Percentiles rank a stretch among this genome's conserved stretches.
Evolutionary conservation across 1,140 invertebrate genomes (phyloP).

Genomic region (Eumeta japonica): DNA sequence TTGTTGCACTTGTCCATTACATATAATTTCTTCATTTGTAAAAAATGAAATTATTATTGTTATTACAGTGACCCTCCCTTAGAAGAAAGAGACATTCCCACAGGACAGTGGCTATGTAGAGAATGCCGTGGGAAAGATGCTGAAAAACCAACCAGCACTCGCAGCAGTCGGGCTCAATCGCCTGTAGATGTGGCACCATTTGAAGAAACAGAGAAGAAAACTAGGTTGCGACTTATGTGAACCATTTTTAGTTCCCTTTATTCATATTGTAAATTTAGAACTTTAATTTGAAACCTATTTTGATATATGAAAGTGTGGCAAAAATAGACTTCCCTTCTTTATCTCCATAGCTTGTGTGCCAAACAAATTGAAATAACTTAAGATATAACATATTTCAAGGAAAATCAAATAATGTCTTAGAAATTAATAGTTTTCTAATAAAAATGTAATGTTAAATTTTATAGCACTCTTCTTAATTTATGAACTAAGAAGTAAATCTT

Average conservation of each 20-base stretch:
- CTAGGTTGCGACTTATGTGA: no score
- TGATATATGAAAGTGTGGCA: no score
- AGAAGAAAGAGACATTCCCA: constrained; percentile 84
- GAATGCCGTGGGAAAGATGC: constrained; percentile 65
- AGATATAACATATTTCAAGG: no score
- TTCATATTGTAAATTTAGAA: no score
- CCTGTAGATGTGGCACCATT: constrained; percentile 36
- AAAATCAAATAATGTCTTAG: no score
- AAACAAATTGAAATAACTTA: no score
- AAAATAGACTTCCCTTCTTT: no score
- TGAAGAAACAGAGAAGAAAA: constrained; percentile 43
- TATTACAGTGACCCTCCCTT: constrained; percentile 81
- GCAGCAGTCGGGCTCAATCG: constrained; percentile 37
- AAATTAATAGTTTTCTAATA: no score
- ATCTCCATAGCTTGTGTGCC: no score
- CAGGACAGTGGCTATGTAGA: constrained; percentile 87
- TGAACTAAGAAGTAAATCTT: constrained; percentile 30
- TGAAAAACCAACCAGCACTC: constrained; percentile 25
- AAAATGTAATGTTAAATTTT: no score
- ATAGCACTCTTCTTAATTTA: constrained; percentile 25
- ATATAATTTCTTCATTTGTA: neutral
- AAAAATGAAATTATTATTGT: constrained; percentile 7
- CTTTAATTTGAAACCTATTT: no score
- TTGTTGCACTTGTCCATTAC: neutral
- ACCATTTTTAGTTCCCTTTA: no score